phyloP scores from a whole-genome alignment of 2,113 vertebrate genomes.

The Pithys albifrons region DNA sequence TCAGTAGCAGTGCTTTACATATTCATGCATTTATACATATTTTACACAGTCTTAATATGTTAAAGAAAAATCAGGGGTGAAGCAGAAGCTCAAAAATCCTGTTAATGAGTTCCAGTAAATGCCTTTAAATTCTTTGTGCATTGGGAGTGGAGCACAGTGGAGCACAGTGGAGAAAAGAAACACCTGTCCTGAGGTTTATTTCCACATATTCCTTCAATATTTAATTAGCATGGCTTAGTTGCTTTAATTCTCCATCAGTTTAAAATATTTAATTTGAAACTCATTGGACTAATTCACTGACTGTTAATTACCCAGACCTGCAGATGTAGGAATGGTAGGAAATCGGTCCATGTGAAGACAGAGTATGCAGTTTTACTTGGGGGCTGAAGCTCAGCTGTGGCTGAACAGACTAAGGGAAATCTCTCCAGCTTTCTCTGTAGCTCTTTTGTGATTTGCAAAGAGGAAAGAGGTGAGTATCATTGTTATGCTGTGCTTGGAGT shows the following conservation, averaged over 20 bases:
- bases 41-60: neutral
- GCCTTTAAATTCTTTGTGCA: neutral
- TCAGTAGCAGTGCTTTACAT: neutral
- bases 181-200: neutral
- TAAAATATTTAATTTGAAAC: conserved; percentile 16
- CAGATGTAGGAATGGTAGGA: neutral
- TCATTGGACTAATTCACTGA: neutral
- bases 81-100: neutral
- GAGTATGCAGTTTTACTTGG: neutral
- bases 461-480: neutral
- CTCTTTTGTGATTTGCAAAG: neutral
- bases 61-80: neutral
- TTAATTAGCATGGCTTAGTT: conserved; percentile 15
- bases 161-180: neutral
- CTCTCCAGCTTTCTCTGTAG: neutral
- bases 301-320: neutral
- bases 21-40: neutral
- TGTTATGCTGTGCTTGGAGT: rapidly evolving
- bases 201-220: neutral
- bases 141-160: neutral
- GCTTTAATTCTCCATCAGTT: neutral
- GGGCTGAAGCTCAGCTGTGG: neutral
- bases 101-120: neutral
- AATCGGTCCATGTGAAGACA: neutral
- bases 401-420: neutral